Conservation (phyloP, 2,113 vertebrate genomes). For the Cynoglossus semilaevis region DNA sequence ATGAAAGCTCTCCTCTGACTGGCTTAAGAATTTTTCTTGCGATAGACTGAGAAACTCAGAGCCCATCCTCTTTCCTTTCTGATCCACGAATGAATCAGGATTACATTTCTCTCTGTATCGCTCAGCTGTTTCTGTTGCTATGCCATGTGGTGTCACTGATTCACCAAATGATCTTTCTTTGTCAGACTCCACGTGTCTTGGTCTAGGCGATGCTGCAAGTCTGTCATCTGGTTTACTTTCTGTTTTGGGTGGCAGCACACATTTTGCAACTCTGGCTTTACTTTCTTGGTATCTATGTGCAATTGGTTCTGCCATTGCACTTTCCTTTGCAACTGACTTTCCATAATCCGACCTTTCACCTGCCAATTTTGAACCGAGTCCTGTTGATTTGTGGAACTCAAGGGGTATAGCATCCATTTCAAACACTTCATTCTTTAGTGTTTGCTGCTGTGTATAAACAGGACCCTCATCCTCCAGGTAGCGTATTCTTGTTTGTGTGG, state of each 20-base stretch:
- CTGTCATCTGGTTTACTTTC: constrained; percentile 31
- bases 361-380: neutral
- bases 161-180: constrained; percentile 57
- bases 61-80: too few relatives aligned
- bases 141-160: constrained; percentile 21
- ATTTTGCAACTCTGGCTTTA: constrained; percentile 3
- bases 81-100: too few relatives aligned
- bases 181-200: constrained; percentile 28
- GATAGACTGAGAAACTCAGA: too few relatives aligned
- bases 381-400: constrained; percentile 32
- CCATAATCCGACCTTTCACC: constrained; percentile 1
- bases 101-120: constrained; percentile 32
- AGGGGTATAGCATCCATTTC: constrained; percentile 12
- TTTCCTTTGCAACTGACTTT: constrained; percentile 10
- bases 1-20: too few relatives aligned
- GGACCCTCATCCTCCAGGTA: constrained; percentile 34
- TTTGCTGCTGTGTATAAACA: constrained; percentile 15
- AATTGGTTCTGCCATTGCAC: neutral
- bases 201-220: constrained; percentile 29
- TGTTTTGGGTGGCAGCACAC: constrained; percentile 1
- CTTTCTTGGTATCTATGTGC: constrained; percentile 13
- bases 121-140: constrained; percentile 16
- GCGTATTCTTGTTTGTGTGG: constrained; percentile 11
- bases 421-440: constrained; percentile 12
- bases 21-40: too few relatives aligned